Evolutionary conservation across 2,888 invertebrate genomes (phyloP), one percentile per base, ranked within the genome.

Genomic region (Thecocarcelia acutangulata): DNA sequence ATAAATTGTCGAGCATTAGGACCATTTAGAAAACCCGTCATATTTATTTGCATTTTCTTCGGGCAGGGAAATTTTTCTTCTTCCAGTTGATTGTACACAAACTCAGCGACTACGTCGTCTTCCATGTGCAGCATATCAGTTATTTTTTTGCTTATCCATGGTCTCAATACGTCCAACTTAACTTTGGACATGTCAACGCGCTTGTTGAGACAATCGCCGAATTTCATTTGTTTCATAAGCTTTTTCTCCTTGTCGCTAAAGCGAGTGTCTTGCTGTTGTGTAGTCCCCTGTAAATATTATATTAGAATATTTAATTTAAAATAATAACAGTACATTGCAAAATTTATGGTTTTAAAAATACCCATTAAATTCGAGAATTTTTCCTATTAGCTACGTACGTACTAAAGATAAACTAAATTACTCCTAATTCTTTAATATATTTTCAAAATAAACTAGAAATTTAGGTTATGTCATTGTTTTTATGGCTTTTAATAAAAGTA

Each of bases 161-260:
- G 99, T 89, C 99, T 98, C 87, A 99, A 93, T 54, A 97, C 97
- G 89, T 99, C 98, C 87, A 99, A 92, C 91, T 99, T 99, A 78
- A 99, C 97, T 92, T 98, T 98, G 68, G 96, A 95, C 97, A 99
- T 98, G 91, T 99, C 98, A 90, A 99, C 98, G 93, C 98, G 97
- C 90, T 96, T 96, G 85, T 96, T 95, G 56, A 99, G 93, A 86
- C 96, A 96, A 89, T 98, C 98, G 42, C 97, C 97, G 91, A 99
- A 99, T 91, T 97, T 97, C 98, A 99, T 98, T 91, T 97, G 97
- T 91, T 98, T 99, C 92, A 99, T 94, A 61, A 99, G 93, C 90
- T 99, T 99, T 92, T 99, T 99, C 92, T 99, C 98, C 92, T 99
- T 99, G 92, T 99, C 99, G 90, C 98, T 97, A 92, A 99, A 99